phyloP scores from a whole-genome alignment of 1,140 invertebrate genomes.

The Argopecten irradians region DNA sequence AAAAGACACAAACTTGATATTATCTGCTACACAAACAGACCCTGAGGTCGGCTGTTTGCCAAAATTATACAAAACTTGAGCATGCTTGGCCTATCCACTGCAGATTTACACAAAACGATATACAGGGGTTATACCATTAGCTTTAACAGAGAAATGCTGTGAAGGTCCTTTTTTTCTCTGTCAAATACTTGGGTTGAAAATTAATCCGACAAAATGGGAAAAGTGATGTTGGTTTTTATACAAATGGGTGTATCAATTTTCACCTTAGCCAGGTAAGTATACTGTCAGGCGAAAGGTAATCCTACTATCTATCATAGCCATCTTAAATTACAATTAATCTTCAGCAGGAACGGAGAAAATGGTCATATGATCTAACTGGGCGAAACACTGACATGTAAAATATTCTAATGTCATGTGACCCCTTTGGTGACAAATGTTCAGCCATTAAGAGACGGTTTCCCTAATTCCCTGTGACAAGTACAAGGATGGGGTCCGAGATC shows the following conservation, averaged over 20 bases:
- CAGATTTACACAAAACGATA: background rate
- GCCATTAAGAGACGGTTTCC: background rate
- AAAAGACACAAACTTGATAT: conserved; percentile 23
- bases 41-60: conserved; percentile 6
- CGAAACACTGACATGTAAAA: background rate
- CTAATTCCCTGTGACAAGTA: background rate
- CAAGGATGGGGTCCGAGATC: background rate
- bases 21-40: background rate
- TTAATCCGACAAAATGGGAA: conserved; percentile 1
- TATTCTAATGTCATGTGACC: background rate
- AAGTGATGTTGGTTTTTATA: conserved; percentile 21
- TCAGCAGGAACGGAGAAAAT: background rate
- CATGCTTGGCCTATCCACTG: background rate
- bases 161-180: background rate
- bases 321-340: conserved; percentile 19
- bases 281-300: background rate
- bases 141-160: background rate
- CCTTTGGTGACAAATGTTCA: background rate
- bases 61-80: conserved; percentile 4
- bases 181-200: conserved; percentile 17
- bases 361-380: conserved; percentile 14
- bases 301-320: background rate
- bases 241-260: conserved; percentile 18
- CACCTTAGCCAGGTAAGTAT: conserved; percentile 20
- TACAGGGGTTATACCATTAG: background rate